A percentile compares a stretch with the other conserved stretches of the same genome.
Evolutionary conservation across 2,888 invertebrate species (phyloP).

Genomic region (Dioctria linearis): DNA sequence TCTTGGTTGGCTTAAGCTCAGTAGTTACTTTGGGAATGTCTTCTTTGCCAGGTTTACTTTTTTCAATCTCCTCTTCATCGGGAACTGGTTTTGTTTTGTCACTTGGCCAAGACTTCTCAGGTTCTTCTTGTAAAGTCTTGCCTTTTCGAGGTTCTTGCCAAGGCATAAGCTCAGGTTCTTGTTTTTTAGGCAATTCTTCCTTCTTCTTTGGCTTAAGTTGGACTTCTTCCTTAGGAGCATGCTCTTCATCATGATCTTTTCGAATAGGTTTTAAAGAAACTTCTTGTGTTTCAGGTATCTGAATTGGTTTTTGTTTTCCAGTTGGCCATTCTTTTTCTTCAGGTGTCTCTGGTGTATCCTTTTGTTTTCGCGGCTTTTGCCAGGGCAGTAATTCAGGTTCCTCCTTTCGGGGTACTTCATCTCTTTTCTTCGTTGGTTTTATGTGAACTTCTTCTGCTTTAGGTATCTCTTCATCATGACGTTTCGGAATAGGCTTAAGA

Average conservation of each 20-base stretch:
- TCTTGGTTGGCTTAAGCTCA: slow-evolving; percentile 49
- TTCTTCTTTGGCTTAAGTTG: slow-evolving; percentile 44
- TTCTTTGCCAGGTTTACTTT: slow-evolving; percentile 63
- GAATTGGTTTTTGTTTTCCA: slow-evolving; percentile 64
- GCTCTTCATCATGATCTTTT: slow-evolving; percentile 59
- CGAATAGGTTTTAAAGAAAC: slow-evolving; percentile 60
- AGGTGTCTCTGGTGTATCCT: slow-evolving; percentile 60
- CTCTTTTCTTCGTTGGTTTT: slow-evolving; percentile 44
- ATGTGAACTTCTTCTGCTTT: slow-evolving; percentile 59
- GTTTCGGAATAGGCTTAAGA: slow-evolving; percentile 61
- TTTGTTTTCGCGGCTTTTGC: slow-evolving; percentile 63
- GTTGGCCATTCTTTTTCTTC: slow-evolving; percentile 66
- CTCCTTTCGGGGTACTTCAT: background rate
- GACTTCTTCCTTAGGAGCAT: slow-evolving; percentile 59
- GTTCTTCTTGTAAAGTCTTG: slow-evolving; percentile 62
- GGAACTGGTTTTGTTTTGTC: slow-evolving; percentile 54
- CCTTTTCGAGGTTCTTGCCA: slow-evolving; percentile 57
- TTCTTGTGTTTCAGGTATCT: slow-evolving; percentile 62
- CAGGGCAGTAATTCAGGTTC: slow-evolving; percentile 60
- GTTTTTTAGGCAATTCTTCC: background rate
- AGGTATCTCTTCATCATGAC: slow-evolving; percentile 48
- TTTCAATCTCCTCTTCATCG: slow-evolving; percentile 57
- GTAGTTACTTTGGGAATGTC: slow-evolving; percentile 61
- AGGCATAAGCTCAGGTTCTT: slow-evolving; percentile 58
- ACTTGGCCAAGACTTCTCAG: slow-evolving; percentile 56